phyloP scores from a whole-genome alignment of 2,888 invertebrate species.

The Nipponacmea schrenckii region DNA sequence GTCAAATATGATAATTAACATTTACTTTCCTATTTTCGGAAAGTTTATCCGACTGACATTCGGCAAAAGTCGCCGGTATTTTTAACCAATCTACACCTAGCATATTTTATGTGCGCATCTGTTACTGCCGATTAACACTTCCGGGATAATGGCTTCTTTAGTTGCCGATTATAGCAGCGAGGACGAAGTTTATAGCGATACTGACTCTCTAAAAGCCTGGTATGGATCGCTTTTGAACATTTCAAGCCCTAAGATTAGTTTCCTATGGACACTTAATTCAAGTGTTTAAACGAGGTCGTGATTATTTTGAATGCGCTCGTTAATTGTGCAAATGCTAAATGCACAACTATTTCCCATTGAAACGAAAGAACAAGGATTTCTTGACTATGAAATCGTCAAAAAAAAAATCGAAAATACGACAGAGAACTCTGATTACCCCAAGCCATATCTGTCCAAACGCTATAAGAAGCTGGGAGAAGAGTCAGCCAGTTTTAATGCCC shows the following conservation, averaged over 20 bases:
- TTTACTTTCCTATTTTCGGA: slow-evolving; percentile 3
- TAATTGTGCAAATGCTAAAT: no score
- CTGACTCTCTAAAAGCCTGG: slow-evolving; percentile 10
- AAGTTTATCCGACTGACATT: slow-evolving; percentile 12
- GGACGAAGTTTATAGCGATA: slow-evolving; percentile 43
- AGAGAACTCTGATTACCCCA: no score
- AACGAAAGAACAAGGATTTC: no score
- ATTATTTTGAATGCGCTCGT: background rate
- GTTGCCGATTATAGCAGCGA: slow-evolving; percentile 64
- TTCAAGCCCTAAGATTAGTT: no score
- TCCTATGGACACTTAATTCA: background rate
- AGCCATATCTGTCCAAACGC: no score
- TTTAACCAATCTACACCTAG: slow-evolving; percentile 39
- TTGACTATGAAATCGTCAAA: no score
- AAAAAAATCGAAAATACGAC: no score
- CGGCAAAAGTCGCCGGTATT: slow-evolving; percentile 40
- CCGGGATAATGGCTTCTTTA: slow-evolving; percentile 57
- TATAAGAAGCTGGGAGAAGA: no score
- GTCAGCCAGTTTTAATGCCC: no score
- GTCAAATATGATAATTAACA: background rate
- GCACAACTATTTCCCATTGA: no score
- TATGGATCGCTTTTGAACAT: background rate
- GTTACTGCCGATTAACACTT: slow-evolving; percentile 20
- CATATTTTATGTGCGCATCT: slow-evolving; percentile 16
- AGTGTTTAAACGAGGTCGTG: background rate